phyloP scores from a whole-genome alignment of 2,113 vertebrate genomes.

The Cyprinodon variegatus region DNA sequence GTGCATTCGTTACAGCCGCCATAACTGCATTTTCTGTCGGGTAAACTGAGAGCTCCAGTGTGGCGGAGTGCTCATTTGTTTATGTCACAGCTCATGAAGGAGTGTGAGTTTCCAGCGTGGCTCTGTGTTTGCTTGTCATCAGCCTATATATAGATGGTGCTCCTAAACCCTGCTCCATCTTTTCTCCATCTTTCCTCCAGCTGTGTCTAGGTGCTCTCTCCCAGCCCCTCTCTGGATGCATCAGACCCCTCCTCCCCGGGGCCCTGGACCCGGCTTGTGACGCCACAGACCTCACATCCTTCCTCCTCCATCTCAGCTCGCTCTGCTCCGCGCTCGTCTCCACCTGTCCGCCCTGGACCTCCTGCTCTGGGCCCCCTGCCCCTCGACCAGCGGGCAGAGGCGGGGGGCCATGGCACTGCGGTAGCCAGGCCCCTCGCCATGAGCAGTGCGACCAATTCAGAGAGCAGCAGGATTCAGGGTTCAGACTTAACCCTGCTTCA shows the following conservation, averaged over 20 bases:
- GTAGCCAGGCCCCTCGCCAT: slow-evolving; percentile 88
- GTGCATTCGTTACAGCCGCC: slow-evolving; percentile 50
- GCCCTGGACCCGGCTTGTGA: slow-evolving; percentile 77
- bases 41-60: slow-evolving; percentile 33
- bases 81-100: slow-evolving; percentile 28
- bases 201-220: slow-evolving; percentile 72
- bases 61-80: slow-evolving; percentile 36
- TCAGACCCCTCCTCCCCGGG: slow-evolving; percentile 74
- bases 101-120: slow-evolving; percentile 15
- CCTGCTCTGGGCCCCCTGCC: slow-evolving; percentile 71
- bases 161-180: slow-evolving; percentile 24
- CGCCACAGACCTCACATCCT: slow-evolving; percentile 32
- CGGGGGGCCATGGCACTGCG: slow-evolving; percentile 92
- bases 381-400: slow-evolving; percentile 74
- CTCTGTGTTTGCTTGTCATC: slow-evolving; percentile 7
- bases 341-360: slow-evolving; percentile 41
- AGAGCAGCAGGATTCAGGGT: slow-evolving; percentile 85
- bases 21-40: slow-evolving; percentile 37
- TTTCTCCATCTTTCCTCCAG: slow-evolving; percentile 39
- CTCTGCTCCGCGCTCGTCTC: slow-evolving; percentile 10
- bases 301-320: slow-evolving; percentile 38
- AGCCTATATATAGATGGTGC: slow-evolving; percentile 9
- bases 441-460: slow-evolving; percentile 84
- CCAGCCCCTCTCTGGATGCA: slow-evolving; percentile 80
- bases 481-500: slow-evolving; percentile 81